These are phyloP conservation scores for Lophotis ruficrista DNA, from an alignment of 2,113 vertebrate genomes.

Conservation along the genomic window DNA sequence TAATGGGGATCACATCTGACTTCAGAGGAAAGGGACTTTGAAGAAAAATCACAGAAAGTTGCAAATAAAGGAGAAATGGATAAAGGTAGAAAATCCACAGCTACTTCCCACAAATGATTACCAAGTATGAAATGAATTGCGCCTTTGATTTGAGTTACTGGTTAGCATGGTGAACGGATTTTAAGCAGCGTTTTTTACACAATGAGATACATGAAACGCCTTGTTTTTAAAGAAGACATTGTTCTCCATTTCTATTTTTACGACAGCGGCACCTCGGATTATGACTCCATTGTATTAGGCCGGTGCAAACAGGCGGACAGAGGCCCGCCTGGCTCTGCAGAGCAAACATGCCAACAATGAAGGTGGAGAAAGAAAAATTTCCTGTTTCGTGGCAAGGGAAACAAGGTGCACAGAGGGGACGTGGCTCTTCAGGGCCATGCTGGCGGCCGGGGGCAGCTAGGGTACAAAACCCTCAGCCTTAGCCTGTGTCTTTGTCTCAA, in stretches of 20 bases:
- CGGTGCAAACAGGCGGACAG: background rate
- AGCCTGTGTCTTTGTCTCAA: background rate
- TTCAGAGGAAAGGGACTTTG: constrained; percentile 32
- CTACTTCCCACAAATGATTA: background rate
- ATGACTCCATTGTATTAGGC: background rate
- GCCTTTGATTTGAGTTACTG: constrained; percentile 31
- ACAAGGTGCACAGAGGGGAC: background rate
- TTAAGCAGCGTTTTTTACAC: background rate
- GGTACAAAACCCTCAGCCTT: background rate
- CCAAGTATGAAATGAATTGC: background rate
- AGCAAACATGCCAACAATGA: constrained; percentile 5
- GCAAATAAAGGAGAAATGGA: constrained; percentile 17
- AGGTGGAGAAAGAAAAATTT: constrained; percentile 34
- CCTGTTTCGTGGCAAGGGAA: background rate
- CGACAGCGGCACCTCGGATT: background rate
- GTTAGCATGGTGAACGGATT: background rate
- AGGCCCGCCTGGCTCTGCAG: background rate
- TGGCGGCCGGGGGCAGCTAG: fast-evolving
- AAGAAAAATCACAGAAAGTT: constrained; percentile 31
- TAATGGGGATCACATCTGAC: constrained; percentile 11
- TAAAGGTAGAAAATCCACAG: background rate
- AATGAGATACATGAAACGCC: background rate
- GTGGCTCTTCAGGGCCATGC: fast-evolving
- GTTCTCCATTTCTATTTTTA: constrained; percentile 39
- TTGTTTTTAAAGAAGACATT: constrained; percentile 33